Conservation (phyloP, 2,888 invertebrate genomes). For the Neoaliturus tenellus region DNA sequence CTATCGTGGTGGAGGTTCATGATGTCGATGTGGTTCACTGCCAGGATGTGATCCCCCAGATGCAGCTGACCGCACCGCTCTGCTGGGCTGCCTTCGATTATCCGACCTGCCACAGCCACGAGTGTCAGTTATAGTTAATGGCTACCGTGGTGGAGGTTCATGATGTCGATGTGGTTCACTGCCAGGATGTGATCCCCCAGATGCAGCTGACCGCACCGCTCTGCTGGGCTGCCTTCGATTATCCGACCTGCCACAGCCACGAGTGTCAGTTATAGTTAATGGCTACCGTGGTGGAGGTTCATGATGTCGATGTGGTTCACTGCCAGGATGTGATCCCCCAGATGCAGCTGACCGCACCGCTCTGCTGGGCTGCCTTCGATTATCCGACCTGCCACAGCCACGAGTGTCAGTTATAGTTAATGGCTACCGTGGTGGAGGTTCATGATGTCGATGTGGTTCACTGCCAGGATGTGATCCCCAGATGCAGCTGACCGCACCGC, state of each 20-base stretch:
- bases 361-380: slow-evolving; percentile 98
- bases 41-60: slow-evolving; percentile 96
- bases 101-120: slow-evolving; percentile 87
- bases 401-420: slow-evolving; percentile 89
- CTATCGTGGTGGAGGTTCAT: slow-evolving; percentile 95
- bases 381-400: slow-evolving; percentile 83
- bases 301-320: slow-evolving; percentile 79
- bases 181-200: no score
- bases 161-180: no score
- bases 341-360: slow-evolving; percentile 90
- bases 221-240: no score
- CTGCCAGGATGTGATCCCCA: slow-evolving; percentile 96
- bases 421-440: slow-evolving; percentile 96
- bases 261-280: no score
- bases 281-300: no score
- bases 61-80: slow-evolving; percentile 93
- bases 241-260: no score
- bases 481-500: slow-evolving; percentile 90
- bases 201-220: no score
- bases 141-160: no score
- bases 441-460: slow-evolving; percentile 91
- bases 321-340: slow-evolving; percentile 97
- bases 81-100: slow-evolving; percentile 97
- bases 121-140: no score
- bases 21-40: slow-evolving; percentile 93